Evolutionary conservation across 2,113 vertebrate species (phyloP), one percentile per base, ranked within the genome.

Genomic region (Psettodes erumei): DNA sequence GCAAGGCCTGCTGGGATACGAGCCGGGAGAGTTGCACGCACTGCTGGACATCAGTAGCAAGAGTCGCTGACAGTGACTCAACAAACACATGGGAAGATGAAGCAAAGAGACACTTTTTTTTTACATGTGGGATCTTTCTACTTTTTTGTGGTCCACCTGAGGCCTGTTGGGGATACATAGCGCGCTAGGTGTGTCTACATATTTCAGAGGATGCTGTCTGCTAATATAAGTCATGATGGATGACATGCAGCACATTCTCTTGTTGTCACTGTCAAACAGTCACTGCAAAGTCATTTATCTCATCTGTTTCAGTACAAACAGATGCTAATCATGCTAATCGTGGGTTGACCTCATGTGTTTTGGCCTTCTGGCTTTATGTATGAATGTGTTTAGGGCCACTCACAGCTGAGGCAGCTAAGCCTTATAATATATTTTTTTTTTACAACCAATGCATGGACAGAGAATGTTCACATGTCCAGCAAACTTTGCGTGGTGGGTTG

Each of bases 1-100:
- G 85, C 90, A 92, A 69, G 90, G 90, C 54, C 89, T 94, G 77
- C 86, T 94, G 86, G 93, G 93, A 74, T 92, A 93, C 7, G 81
- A 89, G 43, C 85, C 92, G 0, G 77, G 70, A 8, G 91, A 93
- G 86, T 85, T 93, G 30, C 92, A 92, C 3, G 85, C 90, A 61
- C 84, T 93, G 80, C 42, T 93, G 81, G 69, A 91, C 35, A 53
- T 86, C 32, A 65, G 71, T 3, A 43, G 38, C 43, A 86, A 78
- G 27, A 82, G 32, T 6, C 58, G 61, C 3, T 68, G 53, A 51
- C n/a, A n/a, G n/a, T 21, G 62, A 61, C 6, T 63, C 50, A 19
- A 13, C 10, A 23, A 23, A 48, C 30, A 68, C 10, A n/a, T 48
- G n/a, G 21, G 21, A 45, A 27, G 32, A 23, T 8, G 8, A 9